A percentile compares a stretch with the other conserved stretches of the same genome.
Evolutionary conservation across 2,888 invertebrate species (phyloP).

Genomic region (Dasypolia templi): DNA sequence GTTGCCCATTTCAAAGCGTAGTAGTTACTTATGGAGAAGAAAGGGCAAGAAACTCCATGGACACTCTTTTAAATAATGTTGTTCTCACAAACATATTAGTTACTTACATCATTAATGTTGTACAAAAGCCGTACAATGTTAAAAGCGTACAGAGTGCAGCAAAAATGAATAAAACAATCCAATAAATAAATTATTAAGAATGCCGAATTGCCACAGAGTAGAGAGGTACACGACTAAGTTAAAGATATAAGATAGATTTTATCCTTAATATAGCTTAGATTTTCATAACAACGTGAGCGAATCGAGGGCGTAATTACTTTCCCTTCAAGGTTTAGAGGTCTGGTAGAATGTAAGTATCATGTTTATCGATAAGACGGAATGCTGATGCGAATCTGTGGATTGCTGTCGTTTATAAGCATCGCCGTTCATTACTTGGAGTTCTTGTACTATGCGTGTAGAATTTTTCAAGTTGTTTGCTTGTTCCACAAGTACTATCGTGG

Average conservation of each 20-base stretch:
- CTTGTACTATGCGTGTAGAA: neutral
- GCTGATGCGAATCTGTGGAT: conserved; percentile 10
- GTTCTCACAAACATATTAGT: too few species aligned
- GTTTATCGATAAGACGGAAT: conserved; percentile 26
- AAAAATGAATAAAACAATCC: too few species aligned
- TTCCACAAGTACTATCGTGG: neutral
- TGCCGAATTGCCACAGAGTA: neutral
- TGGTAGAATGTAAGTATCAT: conserved; percentile 34
- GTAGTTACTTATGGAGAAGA: too few species aligned
- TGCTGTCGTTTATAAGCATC: conserved; percentile 7
- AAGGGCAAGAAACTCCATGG: too few species aligned
- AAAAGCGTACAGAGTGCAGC: too few species aligned
- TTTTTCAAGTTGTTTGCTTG: neutral
- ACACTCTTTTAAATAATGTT: too few species aligned
- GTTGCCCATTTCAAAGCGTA: too few species aligned
- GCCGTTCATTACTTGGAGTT: neutral
- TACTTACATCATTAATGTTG: too few species aligned
- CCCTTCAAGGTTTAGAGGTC: conserved; percentile 28
- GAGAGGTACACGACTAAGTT: neutral
- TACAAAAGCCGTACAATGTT: too few species aligned
- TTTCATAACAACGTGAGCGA: neutral
- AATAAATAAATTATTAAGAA: too few species aligned
- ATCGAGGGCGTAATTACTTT: conserved; percentile 41
- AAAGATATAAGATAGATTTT: neutral
- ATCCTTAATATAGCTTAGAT: neutral